A percentile compares a stretch with the other conserved stretches of the same genome.
Conservation (phyloP, 2,113 vertebrate genomes). For the Boulengeromyrus knoepffleri region DNA sequence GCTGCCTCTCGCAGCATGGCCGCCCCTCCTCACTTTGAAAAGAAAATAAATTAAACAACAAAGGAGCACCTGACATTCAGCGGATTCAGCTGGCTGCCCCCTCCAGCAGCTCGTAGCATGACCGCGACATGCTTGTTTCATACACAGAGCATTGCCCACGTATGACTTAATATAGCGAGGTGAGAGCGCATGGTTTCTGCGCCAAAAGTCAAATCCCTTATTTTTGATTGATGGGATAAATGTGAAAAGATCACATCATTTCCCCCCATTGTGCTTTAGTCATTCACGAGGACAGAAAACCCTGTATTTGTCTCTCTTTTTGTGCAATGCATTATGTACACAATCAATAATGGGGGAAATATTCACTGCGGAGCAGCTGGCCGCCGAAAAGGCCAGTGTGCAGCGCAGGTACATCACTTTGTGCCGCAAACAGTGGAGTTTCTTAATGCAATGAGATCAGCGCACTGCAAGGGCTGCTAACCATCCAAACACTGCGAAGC, state of each 20-base stretch:
- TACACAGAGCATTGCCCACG: conserved; percentile 6
- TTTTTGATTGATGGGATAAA: neutral
- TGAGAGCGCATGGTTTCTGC: neutral
- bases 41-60: conserved; percentile 77
- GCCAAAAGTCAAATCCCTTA: conserved; percentile 1
- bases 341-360: conserved; percentile 64
- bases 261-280: conserved; percentile 41
- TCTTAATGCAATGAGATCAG: conserved; percentile 61
- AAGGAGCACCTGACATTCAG: conserved; percentile 70
- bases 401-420: conserved; percentile 67
- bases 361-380: conserved; percentile 51
- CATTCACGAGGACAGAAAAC: conserved; percentile 48
- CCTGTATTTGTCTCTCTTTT: conserved; percentile 42
- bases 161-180: conserved; percentile 11
- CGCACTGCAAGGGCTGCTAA: conserved; percentile 18
- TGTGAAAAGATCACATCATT: conserved; percentile 2
- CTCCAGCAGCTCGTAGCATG: conserved; percentile 42
- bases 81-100: conserved; percentile 56
- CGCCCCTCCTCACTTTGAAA: conserved; percentile 71
- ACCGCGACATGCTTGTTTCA: conserved; percentile 36
- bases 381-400: conserved; percentile 35
- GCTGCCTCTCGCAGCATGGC: conserved; percentile 61
- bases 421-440: conserved; percentile 58
- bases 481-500: neutral
- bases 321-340: conserved; percentile 46